A percentile compares a stretch with the other conserved stretches of the same genome.
Evolutionary conservation across 2,797 vertebrate species (phyloP).

Genomic region (Loriculus beryllinus): DNA sequence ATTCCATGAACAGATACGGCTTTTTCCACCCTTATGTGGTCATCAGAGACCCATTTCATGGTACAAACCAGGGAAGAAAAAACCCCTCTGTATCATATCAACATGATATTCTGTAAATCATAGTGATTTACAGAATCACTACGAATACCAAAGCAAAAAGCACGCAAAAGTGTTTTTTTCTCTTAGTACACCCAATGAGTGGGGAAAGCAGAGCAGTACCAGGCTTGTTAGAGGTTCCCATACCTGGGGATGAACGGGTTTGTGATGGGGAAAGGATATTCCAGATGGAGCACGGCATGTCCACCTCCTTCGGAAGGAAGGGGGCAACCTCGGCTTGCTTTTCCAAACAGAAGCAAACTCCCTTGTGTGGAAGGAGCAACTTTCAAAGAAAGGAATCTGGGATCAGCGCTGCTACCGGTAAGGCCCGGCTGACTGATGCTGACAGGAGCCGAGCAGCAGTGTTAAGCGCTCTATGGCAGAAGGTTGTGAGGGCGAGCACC

Average conservation of each 20-base stretch:
- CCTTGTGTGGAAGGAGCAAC: not conserved
- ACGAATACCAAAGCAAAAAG: not conserved
- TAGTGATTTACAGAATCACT: not conserved
- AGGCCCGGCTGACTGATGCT: not conserved
- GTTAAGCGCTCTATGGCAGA: fast-evolving
- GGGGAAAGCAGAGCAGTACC: not conserved
- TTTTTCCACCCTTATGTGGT: not conserved
- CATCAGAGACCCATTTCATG: not conserved
- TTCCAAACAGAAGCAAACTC: not conserved
- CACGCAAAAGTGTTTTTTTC: not conserved
- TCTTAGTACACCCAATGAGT: not conserved
- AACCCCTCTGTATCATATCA: not conserved
- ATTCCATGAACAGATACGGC: fast-evolving
- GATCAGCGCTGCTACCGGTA: not conserved
- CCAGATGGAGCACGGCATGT: not conserved
- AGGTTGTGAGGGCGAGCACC: fast-evolving
- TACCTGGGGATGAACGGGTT: not conserved
- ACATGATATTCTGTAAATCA: too few relatives aligned
- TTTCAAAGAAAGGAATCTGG: not conserved
- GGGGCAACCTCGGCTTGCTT: not conserved
- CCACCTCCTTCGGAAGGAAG: not conserved
- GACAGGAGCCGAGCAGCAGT: fast-evolving
- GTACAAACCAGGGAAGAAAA: too few relatives aligned
- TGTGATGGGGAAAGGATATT: not conserved
- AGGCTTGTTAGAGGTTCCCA: not conserved